A percentile compares a stretch with the other conserved stretches of the same genome.
These are phyloP conservation scores for Frieseomelitta varia DNA, from an alignment of 1,140 invertebrate species.

Conservation along the genomic window DNA sequence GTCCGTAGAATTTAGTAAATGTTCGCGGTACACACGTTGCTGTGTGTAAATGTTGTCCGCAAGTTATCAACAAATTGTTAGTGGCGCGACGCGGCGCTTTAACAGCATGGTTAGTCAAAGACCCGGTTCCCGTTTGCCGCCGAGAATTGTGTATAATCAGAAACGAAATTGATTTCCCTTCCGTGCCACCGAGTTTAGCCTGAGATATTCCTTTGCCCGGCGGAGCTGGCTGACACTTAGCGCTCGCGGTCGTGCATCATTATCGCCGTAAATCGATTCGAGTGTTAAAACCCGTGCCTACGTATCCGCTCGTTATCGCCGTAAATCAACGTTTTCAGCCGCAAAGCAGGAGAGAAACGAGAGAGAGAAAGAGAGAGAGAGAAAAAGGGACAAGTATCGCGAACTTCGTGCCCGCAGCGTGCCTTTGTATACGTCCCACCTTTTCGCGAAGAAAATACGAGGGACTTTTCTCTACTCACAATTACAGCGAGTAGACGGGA, in stretches of 20 bases:
- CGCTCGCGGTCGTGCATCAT: slow-evolving; percentile 17
- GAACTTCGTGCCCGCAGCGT: neutral
- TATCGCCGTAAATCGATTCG: slow-evolving; percentile 25
- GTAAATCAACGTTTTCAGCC: slow-evolving; percentile 31
- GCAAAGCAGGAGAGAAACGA: neutral
- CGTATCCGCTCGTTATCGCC: slow-evolving; percentile 27
- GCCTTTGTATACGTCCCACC: neutral
- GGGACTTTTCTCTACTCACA: neutral
- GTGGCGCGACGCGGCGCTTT: neutral
- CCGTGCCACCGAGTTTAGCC: neutral
- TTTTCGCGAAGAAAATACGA: neutral
- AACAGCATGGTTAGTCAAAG: too few relatives aligned
- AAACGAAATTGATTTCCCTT: neutral
- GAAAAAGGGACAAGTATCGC: neutral
- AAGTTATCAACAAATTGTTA: neutral
- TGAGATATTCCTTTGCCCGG: neutral
- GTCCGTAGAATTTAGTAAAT: neutral
- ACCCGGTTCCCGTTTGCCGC: neutral
- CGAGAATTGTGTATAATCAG: too few relatives aligned
- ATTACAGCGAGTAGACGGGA: neutral
- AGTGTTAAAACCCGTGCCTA: slow-evolving; percentile 2
- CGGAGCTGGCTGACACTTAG: neutral
- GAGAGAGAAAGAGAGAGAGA: neutral
- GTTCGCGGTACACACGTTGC: neutral
- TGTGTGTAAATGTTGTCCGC: neutral